Evolutionary conservation across 2,888 invertebrate species (phyloP).

Genomic region (Latrodectus elegans): DNA sequence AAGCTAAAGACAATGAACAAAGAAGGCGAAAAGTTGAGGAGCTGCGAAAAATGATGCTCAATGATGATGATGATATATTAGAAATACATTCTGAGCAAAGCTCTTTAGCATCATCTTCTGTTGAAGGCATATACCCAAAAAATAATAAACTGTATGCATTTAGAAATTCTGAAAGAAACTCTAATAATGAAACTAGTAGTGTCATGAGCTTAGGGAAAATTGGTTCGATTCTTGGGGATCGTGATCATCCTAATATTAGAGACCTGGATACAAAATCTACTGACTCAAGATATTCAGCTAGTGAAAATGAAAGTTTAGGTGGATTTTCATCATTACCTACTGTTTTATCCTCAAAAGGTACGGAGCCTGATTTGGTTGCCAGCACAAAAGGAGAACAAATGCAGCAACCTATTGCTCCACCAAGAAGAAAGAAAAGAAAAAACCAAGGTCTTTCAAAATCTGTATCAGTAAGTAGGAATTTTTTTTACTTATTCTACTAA

Average conservation of each 20-base stretch:
- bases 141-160: slow-evolving; percentile 15
- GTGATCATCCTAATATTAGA: slow-evolving; percentile 27
- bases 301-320: slow-evolving; percentile 36
- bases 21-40: slow-evolving; percentile 88
- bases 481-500: no score
- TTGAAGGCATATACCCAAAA: slow-evolving; percentile 77
- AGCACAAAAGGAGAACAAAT: slow-evolving; percentile 82
- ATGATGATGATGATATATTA: slow-evolving; percentile 77
- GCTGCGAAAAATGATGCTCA: slow-evolving; percentile 88
- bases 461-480: slow-evolving; percentile 1
- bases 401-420: slow-evolving; percentile 83
- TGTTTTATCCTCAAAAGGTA: slow-evolving; percentile 15
- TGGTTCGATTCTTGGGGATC: slow-evolving; percentile 83
- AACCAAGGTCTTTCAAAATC: slow-evolving; percentile 12
- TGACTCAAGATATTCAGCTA: slow-evolving; percentile 55
- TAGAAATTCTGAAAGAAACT: slow-evolving; percentile 25
- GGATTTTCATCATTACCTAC: slow-evolving; percentile 1
- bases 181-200: slow-evolving; percentile 79
- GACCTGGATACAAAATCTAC: slow-evolving; percentile 48
- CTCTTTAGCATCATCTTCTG: slow-evolving; percentile 86
- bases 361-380: slow-evolving; percentile 93
- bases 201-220: slow-evolving; percentile 90
- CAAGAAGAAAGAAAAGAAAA: slow-evolving; percentile 82
- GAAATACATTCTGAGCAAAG: slow-evolving; percentile 81
- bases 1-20: slow-evolving; percentile 74